These are phyloP conservation scores for Chaunax sp. DNA, from an alignment of 2,797 vertebrate species.

Conservation along the genomic window DNA sequence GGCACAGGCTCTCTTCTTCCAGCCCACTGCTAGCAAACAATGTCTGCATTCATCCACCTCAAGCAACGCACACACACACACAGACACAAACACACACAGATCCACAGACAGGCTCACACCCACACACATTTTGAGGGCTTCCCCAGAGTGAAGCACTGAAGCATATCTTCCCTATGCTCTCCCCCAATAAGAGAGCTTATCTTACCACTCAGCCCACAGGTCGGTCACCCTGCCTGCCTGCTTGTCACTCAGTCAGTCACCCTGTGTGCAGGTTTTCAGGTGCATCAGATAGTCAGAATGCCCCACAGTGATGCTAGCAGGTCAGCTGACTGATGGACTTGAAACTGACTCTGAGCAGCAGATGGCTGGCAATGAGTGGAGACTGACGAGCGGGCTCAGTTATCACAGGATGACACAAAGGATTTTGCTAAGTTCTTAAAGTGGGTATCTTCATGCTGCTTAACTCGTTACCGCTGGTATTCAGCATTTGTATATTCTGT, in stretches of 20 bases:
- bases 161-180: constrained; percentile 46
- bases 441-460: constrained; percentile 13
- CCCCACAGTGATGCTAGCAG: constrained; percentile 24
- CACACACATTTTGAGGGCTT: constrained; percentile 68
- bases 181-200: constrained; percentile 45
- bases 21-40: constrained; percentile 80
- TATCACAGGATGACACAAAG: constrained; percentile 61
- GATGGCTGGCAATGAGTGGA: constrained; percentile 61
- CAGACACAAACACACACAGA: constrained; percentile 52
- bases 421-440: constrained; percentile 34
- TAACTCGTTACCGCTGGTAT: neutral
- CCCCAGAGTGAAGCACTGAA: constrained; percentile 62
- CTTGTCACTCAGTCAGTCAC: constrained; percentile 20
- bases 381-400: constrained; percentile 52
- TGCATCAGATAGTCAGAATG: constrained; percentile 33
- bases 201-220: constrained; percentile 27
- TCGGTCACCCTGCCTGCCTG: constrained; percentile 13
- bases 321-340: constrained; percentile 56
- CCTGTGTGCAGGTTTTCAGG: constrained; percentile 46
- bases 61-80: constrained; percentile 57
- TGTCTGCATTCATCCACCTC: constrained; percentile 76
- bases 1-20: constrained; percentile 72
- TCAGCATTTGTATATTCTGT: constrained; percentile 3
- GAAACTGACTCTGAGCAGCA: constrained; percentile 63
- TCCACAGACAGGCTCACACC: constrained; percentile 54